Evolutionary conservation across 2,888 invertebrate species (phyloP), one percentile per base, ranked within the genome.

Genomic region (Cryptosula pallasiana): DNA sequence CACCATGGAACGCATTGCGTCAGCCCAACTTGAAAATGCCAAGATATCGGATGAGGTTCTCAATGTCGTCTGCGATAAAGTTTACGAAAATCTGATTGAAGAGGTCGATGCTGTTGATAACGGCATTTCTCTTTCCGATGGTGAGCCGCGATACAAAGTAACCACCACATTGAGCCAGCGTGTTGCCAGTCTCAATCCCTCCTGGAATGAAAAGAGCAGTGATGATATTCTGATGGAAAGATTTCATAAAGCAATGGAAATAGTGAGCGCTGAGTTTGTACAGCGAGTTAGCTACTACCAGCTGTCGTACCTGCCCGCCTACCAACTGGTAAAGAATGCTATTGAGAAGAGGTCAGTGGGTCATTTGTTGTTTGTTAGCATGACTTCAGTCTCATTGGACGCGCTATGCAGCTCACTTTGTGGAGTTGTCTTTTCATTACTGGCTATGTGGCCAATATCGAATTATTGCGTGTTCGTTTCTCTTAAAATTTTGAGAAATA

Each of bases 31-130:
- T 5, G 55, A 55, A n/a, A 32, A 2, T 16, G 32, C 2, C 16
- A 29, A 32, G 16, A 23, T 54, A 2, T 54, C 70, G 13, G 13
- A 70, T 9, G 55, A 70, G 32, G 23, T 27, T 9, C 25, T 70
- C 35, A 78, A 82, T 2, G 76, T 81, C 9, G 78, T 87, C 45
- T 88, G 80, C 76, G 81, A 85, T 72, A 86, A 86, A 76, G 88
- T 98, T 0, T 99, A 99, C 83, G 90, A 92, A 76, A 88, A 88
- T 73, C 92, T 98, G 72, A 90, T 99, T 20, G 91, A 92, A 86
- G 96, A 97, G 87, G 88, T 99, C 74, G 99, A 99, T 86, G 98
- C 92, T 0, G 91, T 97, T 72, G 99, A 99, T 83, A 99, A 99
- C 87, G 99, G 98, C n/a, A 88, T 97, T 0, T 90, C 91, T 72